A percentile compares a stretch with the other conserved stretches of the same genome.
Conservation (phyloP, 2,888 invertebrate genomes). For the Hypomecis punctinalis region DNA sequence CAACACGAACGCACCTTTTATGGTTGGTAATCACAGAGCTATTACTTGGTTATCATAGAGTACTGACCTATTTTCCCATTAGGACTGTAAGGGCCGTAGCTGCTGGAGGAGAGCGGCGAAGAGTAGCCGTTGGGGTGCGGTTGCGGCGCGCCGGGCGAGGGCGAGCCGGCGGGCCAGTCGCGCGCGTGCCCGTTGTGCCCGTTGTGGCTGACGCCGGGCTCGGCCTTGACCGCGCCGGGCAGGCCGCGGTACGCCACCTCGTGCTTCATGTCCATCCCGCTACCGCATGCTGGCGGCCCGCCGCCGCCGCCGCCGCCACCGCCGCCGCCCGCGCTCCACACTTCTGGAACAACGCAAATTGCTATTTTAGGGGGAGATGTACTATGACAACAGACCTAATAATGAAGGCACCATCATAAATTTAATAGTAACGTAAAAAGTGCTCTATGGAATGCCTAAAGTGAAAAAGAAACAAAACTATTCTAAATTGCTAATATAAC, state of each 20-base stretch:
- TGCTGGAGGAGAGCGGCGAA: slow-evolving; percentile 93
- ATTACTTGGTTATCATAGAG: no score
- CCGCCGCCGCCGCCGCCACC: slow-evolving; percentile 64
- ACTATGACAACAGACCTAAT: no score
- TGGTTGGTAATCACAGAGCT: no score
- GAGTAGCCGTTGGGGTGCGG: slow-evolving; percentile 90
- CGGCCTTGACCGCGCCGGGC: slow-evolving; percentile 81
- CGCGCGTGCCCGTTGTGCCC: slow-evolving; percentile 81
- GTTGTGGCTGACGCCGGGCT: slow-evolving; percentile 82
- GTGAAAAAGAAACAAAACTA: no score
- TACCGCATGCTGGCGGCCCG: slow-evolving; percentile 81
- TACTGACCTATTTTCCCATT: slow-evolving; percentile 94
- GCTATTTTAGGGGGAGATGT: no score
- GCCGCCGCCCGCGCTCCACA: slow-evolving; percentile 83
- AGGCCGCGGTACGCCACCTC: slow-evolving; percentile 85
- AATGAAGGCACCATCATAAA: no score
- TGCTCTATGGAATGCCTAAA: no score
- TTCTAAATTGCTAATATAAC: no score
- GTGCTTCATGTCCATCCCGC: slow-evolving; percentile 87
- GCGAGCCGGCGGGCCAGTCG: slow-evolving; percentile 84
- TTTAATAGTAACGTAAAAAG: no score
- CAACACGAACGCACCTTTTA: no score
- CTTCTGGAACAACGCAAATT: slow-evolving; percentile 61
- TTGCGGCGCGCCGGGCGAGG: slow-evolving; percentile 88
- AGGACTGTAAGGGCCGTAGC: slow-evolving; percentile 96